phyloP scores from a whole-genome alignment of 2,888 invertebrate species.

The Acanthosepion esculentum region DNA sequence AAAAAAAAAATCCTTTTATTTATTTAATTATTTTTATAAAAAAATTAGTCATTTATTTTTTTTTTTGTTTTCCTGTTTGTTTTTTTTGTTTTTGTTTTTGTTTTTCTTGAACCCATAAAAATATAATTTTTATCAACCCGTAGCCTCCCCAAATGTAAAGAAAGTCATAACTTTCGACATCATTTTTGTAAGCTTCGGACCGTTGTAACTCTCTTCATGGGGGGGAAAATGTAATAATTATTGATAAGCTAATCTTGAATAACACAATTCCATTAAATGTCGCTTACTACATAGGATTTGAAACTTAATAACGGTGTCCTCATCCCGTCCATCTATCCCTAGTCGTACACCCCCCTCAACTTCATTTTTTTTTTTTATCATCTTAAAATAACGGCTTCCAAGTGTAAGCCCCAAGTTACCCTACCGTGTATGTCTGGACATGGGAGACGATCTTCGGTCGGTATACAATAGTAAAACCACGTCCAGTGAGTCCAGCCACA shows the following conservation, averaged over 20 bases:
- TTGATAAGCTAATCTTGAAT: not conserved
- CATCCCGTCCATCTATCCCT: not conserved
- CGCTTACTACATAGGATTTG: not conserved
- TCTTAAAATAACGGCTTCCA: not conserved
- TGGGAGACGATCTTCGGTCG: constrained; percentile 44
- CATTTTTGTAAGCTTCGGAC: not conserved
- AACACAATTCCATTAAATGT: not conserved
- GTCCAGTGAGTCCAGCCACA: not conserved
- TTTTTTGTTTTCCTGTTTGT: not conserved
- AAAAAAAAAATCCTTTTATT: not conserved
- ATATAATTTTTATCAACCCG: not conserved
- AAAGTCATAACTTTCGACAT: not conserved
- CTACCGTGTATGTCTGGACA: constrained; percentile 34
- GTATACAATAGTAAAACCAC: not conserved
- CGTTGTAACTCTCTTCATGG: not conserved
- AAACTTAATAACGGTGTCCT: not conserved
- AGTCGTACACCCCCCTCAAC: not conserved
- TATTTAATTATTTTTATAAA: too few species aligned
- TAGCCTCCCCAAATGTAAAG: not conserved
- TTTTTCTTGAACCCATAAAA: not conserved
- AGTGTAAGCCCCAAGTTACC: not conserved
- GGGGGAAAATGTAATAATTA: not conserved
- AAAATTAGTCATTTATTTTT: too few species aligned
- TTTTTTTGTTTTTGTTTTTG: not conserved
- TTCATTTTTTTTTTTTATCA: too few species aligned